Percentiles rank a stretch among this genome's conserved stretches.
Conservation (phyloP, 2,888 invertebrate species). For the Amphipyra tragopoginis region DNA sequence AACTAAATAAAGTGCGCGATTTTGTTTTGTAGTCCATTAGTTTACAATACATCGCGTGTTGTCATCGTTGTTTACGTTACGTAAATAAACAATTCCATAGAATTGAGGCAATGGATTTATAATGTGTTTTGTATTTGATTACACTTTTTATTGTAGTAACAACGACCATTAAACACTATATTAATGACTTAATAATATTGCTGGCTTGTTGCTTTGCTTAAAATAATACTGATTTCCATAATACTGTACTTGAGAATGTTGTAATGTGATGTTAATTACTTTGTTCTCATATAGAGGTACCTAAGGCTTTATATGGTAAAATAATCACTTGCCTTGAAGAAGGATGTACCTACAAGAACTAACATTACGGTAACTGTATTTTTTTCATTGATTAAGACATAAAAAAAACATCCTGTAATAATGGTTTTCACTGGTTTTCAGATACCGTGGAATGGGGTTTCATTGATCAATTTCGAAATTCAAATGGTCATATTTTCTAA, state of each 20-base stretch:
- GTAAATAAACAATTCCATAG: conserved; percentile 3
- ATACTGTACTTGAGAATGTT: conserved; percentile 28
- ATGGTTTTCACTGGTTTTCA: too few relatives aligned
- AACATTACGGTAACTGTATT: neutral
- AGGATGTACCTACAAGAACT: conserved; percentile 12
- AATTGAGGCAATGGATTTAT: neutral
- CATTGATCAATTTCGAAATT: too few relatives aligned
- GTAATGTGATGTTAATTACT: conserved; percentile 47
- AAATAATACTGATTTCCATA: conserved; percentile 40
- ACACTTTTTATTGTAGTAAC: conserved; percentile 19
- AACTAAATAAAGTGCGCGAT: too few relatives aligned
- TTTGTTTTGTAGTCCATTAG: too few relatives aligned
- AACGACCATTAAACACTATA: conserved; percentile 21
- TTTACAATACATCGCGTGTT: neutral
- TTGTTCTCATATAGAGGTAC: conserved; percentile 39
- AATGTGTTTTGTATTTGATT: conserved; percentile 14
- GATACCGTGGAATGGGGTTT: too few relatives aligned
- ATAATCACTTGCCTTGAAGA: conserved; percentile 34
- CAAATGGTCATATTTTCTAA: too few relatives aligned
- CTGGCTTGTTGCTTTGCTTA: conserved; percentile 23
- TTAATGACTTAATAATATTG: conserved; percentile 48
- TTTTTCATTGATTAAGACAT: neutral
- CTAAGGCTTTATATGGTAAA: conserved; percentile 35
- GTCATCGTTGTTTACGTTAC: neutral
- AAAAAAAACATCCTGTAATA: neutral